A percentile compares a stretch with the other conserved stretches of the same genome.
Conservation (phyloP, 2,113 vertebrate genomes). For the Poecilia latipinna region DNA sequence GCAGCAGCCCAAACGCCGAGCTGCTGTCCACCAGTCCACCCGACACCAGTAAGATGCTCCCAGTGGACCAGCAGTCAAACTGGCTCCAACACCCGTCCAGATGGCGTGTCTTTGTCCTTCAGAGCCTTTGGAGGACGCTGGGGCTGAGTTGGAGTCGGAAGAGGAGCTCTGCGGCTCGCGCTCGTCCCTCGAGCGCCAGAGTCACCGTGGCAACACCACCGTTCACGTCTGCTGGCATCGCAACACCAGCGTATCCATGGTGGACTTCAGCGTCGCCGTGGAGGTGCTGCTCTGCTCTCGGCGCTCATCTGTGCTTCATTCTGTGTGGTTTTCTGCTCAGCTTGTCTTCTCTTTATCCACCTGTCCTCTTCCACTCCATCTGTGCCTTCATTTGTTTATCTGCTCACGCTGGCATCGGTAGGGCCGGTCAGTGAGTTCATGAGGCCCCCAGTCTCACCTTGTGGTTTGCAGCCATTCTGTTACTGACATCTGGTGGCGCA, state of each 20-base stretch:
- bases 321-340: not conserved
- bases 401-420: slow-evolving; percentile 59
- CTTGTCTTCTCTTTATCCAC: slow-evolving; percentile 6
- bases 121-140: slow-evolving; percentile 89
- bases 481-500: slow-evolving; percentile 78
- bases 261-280: slow-evolving; percentile 96
- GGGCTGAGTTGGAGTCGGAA: slow-evolving; percentile 92
- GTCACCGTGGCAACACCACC: slow-evolving; percentile 95
- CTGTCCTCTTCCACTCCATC: not conserved
- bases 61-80: too few relatives aligned
- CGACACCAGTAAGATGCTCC: slow-evolving; percentile 79
- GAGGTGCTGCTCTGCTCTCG: slow-evolving; percentile 81
- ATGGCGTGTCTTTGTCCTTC: not conserved
- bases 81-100: too few relatives aligned
- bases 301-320: not conserved
- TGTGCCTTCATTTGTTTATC: slow-evolving; percentile 18
- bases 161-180: slow-evolving; percentile 92
- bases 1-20: slow-evolving; percentile 79
- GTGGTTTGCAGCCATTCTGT: slow-evolving; percentile 20
- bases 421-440: slow-evolving; percentile 72
- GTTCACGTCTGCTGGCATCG: slow-evolving; percentile 99
- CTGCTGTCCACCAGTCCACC: slow-evolving; percentile 84
- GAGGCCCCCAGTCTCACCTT: slow-evolving; percentile 56
- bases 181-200: slow-evolving; percentile 92
- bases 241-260: slow-evolving; percentile 98